phyloP scores from a whole-genome alignment of 1,140 invertebrate genomes.

The Megathymus violae region DNA sequence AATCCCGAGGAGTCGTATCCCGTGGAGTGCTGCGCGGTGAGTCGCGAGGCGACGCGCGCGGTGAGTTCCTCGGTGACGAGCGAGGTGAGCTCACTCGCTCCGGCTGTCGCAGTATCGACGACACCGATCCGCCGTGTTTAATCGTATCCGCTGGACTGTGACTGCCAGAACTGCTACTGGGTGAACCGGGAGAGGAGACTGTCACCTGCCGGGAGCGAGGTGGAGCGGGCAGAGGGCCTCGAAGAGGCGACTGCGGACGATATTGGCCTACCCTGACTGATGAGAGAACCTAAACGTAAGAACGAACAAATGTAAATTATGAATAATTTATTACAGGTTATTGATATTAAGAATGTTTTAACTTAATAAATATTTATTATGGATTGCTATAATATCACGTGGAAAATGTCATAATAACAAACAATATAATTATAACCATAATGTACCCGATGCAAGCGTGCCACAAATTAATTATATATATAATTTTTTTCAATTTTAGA shows the following conservation, averaged over 20 bases:
- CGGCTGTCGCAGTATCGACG: slow-evolving; percentile 78
- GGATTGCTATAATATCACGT: too few relatives aligned
- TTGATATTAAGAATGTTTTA: too few relatives aligned
- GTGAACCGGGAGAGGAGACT: slow-evolving; percentile 89
- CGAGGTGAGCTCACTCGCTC: slow-evolving; percentile 59
- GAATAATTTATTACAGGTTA: too few relatives aligned
- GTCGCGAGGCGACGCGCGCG: slow-evolving; percentile 72
- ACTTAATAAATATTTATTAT: too few relatives aligned
- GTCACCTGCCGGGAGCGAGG: slow-evolving; percentile 86
- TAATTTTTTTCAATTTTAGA: too few relatives aligned
- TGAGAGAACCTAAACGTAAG: slow-evolving; percentile 84
- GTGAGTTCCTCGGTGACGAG: slow-evolving; percentile 59
- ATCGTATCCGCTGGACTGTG: slow-evolving; percentile 87
- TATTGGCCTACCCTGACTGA: slow-evolving; percentile 86
- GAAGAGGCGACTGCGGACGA: slow-evolving; percentile 86
- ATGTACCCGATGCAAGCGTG: too few relatives aligned
- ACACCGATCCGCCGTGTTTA: slow-evolving; percentile 84
- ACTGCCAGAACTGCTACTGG: slow-evolving; percentile 87
- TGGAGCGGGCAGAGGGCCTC: slow-evolving; percentile 79
- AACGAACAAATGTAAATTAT: too few relatives aligned
- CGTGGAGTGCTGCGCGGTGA: slow-evolving; percentile 60
- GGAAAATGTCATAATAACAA: too few relatives aligned
- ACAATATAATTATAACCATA: too few relatives aligned
- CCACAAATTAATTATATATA: too few relatives aligned
- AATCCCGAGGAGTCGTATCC: too few relatives aligned